phyloP scores from a whole-genome alignment of 1,140 invertebrate genomes.

The Saxidomus purpurata region DNA sequence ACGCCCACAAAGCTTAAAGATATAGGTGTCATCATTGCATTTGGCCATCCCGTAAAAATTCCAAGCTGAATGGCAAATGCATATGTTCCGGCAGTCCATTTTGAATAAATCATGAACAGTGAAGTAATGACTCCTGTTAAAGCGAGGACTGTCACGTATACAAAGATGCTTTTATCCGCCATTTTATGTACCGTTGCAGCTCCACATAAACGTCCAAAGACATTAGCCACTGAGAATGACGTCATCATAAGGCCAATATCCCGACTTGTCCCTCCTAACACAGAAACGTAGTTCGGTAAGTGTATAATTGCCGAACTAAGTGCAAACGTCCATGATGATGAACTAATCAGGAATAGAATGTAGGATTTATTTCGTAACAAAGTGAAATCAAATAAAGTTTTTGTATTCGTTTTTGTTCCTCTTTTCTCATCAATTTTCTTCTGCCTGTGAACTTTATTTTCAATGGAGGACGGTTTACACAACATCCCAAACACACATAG shows the following conservation, averaged over 20 bases:
- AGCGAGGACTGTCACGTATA: neutral
- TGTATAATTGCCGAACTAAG: conserved; percentile 27
- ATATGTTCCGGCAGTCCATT: neutral
- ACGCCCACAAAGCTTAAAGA: conserved; percentile 51
- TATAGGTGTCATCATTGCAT: conserved; percentile 58
- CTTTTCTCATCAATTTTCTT: neutral
- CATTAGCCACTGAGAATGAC: conserved; percentile 27
- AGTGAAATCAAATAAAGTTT: conserved; percentile 20
- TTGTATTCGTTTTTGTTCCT: neutral
- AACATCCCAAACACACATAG: conserved; percentile 53
- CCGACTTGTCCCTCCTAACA: neutral
- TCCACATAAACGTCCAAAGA: conserved; percentile 3
- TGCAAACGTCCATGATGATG: conserved; percentile 39
- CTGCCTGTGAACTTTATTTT: conserved; percentile 15
- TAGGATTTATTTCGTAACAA: conserved; percentile 28
- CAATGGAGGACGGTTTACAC: conserved; percentile 41
- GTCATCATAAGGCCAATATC: conserved; percentile 38
- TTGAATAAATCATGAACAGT: conserved; percentile 26
- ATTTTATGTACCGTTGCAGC: conserved; percentile 3
- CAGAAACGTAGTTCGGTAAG: conserved; percentile 44
- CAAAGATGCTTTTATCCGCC: neutral
- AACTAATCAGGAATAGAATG: conserved; percentile 15
- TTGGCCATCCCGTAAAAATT: conserved; percentile 46
- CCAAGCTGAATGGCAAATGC: conserved; percentile 41
- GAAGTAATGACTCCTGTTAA: conserved; percentile 13